Base-by-base conservation (phyloP, 2,888 invertebrate species). In the Eupithecia abbreviata region DNA sequence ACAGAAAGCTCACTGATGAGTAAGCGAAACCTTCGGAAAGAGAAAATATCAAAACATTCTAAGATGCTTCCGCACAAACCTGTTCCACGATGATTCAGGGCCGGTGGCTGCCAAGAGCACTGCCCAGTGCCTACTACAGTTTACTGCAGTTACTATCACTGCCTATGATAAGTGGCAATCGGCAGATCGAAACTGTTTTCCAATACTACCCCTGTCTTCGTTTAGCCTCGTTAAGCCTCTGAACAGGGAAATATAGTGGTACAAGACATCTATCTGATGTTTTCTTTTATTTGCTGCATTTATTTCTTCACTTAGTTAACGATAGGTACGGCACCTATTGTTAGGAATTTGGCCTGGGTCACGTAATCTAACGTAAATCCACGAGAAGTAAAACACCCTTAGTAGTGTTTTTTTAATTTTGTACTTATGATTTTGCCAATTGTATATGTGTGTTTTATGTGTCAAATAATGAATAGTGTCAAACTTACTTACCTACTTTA, bases 81-180 rank as follows among this genome's bases (percentile, higher is more conserved):
- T 45, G 78, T 78, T 78, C 49, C 76, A 58, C 71, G 74, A 76
- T 78, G 78, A 78, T 78, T 74, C 78, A 76, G 71, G 72, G 72
- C 69, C 72, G 66, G 76, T 69, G 49, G 76, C 78, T 78, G 76
- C 76, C 76, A 78, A 76, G 72, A 71, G 73, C 73, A 71, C 65
- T 69, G 69, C n/a, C 15, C 51, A 7, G 51, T 51, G 55, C 15
- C 65, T 45, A 70, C 49, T 62, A 67, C n/a, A 67, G 55, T 69
- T 15, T 55, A 42, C 43, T 68, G 15, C 15, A 42, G n/a, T 9
- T 9, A 45, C 45, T 45, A 45, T 9, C 13, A 42, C 67, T 10
- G 4, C 62, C 62, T 75, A 0, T 47, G 66, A 77, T 67, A 75
- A 77, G 73, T 71, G 74, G 58, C 62, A 49, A 75, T 77, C 75